Evolutionary conservation across 2,888 invertebrate genomes (phyloP).

Genomic region (Dromius quadrimaculatus): DNA sequence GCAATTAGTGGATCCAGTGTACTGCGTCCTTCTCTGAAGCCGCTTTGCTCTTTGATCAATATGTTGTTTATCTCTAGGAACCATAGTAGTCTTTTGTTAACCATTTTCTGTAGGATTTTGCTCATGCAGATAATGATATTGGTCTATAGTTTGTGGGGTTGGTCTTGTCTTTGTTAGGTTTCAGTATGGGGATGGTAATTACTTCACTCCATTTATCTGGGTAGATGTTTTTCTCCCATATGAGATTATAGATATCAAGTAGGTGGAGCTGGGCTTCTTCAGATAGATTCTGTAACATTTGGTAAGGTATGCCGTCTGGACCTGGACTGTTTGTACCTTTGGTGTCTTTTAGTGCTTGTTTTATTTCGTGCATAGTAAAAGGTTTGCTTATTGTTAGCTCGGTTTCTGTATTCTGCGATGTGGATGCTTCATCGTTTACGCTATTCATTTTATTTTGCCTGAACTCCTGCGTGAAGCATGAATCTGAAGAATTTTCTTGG

Average conservation of each 20-base stretch:
- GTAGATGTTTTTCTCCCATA: not conserved
- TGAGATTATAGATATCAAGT: not conserved
- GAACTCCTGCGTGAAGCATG: too few species aligned
- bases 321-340: not conserved
- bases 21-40: too few species aligned
- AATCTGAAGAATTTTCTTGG: not conserved
- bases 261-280: not conserved
- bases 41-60: not conserved
- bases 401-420: not conserved
- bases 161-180: not conserved
- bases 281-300: too few species aligned
- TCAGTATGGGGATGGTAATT: not conserved
- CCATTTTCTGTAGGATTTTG: too few species aligned
- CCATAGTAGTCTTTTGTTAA: too few species aligned
- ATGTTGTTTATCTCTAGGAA: not conserved
- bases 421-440: too few species aligned
- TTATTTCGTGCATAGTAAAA: not conserved
- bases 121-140: not conserved
- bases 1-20: too few species aligned
- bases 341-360: not conserved
- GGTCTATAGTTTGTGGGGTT: not conserved
- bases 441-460: too few species aligned
- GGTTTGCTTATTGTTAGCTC: not conserved
- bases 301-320: too few species aligned
- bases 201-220: not conserved